Conservation (phyloP, 2,113 vertebrate genomes). For the Chitala chitala region DNA sequence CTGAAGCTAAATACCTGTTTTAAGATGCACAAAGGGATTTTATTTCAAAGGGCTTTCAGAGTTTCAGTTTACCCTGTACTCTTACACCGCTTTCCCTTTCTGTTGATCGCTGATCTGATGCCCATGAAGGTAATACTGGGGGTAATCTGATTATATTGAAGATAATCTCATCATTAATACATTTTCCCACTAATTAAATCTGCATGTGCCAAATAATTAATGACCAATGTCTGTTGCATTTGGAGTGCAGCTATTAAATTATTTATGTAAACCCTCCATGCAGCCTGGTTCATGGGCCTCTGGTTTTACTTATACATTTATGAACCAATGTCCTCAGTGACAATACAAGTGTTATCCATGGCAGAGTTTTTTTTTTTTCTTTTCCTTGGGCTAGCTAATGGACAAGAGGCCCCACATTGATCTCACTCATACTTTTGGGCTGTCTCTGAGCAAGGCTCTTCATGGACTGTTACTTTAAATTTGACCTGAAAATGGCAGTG, state of each 20-base stretch:
- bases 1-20: neutral
- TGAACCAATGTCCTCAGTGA: neutral
- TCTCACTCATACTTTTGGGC: too few species aligned
- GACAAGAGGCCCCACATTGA: too few species aligned
- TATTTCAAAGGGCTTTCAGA: neutral
- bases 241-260: constrained; percentile 47
- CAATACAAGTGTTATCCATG: too few species aligned
- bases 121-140: too few species aligned
- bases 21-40: neutral
- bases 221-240: constrained; percentile 47
- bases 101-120: constrained; percentile 26
- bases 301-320: constrained; percentile 4
- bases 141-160: constrained; percentile 33
- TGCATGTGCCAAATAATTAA: constrained; percentile 51
- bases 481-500: too few species aligned
- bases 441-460: too few species aligned
- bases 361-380: too few species aligned
- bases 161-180: constrained; percentile 58
- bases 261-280: constrained; percentile 45
- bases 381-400: too few species aligned
- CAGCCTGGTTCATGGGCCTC: constrained; percentile 40
- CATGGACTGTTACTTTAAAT: too few species aligned
- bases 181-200: constrained; percentile 54
- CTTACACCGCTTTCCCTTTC: constrained; percentile 16
- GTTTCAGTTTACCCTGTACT: neutral